Conservation (phyloP, 2,113 vertebrate species). For the Corydoras sp. region DNA sequence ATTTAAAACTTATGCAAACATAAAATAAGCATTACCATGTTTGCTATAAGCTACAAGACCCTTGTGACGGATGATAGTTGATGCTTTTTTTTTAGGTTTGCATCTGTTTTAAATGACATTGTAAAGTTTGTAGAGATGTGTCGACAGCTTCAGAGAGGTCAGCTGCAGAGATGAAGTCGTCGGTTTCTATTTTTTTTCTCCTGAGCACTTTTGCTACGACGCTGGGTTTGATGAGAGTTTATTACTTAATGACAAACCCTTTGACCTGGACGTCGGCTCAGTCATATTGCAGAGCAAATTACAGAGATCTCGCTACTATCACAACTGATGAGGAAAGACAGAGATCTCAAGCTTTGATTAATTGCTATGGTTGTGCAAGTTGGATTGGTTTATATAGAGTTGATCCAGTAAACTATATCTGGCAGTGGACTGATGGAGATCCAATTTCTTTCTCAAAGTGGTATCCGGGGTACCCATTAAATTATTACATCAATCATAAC, state of each 20-base stretch:
- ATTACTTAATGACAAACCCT: neutral
- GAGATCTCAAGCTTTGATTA: neutral
- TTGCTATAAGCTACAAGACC: too few species aligned
- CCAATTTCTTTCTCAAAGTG: neutral
- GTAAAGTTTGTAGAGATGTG: neutral
- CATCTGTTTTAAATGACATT: neutral
- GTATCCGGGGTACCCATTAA: too few species aligned
- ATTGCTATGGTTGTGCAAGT: too few species aligned
- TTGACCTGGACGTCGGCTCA: neutral
- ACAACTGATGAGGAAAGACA: neutral
- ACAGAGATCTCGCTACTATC: constrained; percentile 9
- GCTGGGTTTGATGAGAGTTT: neutral
- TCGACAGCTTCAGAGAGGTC: neutral
- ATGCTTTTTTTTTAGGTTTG: neutral
- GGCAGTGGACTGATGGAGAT: neutral
- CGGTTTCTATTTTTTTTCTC: neutral
- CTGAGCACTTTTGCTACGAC: neutral
- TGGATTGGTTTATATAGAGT: neutral
- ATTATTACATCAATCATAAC: too few species aligned
- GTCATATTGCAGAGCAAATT: neutral
- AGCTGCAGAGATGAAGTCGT: constrained; percentile 17
- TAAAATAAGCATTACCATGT: too few species aligned
- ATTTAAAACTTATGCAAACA: too few species aligned
- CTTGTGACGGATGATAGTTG: too few species aligned
- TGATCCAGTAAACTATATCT: neutral